Conservation (phyloP, 2,797 vertebrate genomes). For the Brachyrhaphis roseni region DNA sequence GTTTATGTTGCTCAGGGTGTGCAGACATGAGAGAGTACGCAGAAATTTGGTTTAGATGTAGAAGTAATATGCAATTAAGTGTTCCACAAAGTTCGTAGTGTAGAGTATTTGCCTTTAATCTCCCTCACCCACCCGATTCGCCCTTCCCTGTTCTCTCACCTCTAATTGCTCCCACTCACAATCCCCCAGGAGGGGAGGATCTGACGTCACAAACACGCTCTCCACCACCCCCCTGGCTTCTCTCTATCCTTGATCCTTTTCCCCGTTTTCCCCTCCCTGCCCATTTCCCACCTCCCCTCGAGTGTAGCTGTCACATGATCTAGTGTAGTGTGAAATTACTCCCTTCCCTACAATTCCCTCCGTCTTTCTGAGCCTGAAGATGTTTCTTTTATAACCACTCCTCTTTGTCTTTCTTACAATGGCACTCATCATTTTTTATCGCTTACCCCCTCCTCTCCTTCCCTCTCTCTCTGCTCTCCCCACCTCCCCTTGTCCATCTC, state of each 20-base stretch:
- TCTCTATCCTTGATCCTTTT: constrained; percentile 52
- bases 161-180: constrained; percentile 79
- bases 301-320: constrained; percentile 80
- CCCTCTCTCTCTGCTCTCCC: constrained; percentile 19
- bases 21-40: constrained; percentile 49
- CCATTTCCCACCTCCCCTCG: constrained; percentile 65
- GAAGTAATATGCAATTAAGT: constrained; percentile 61
- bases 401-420: constrained; percentile 67
- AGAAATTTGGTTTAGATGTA: constrained; percentile 46
- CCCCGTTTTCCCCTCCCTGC: constrained; percentile 36
- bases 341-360: constrained; percentile 65
- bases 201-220: constrained; percentile 69
- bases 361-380: constrained; percentile 66
- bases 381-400: constrained; percentile 51
- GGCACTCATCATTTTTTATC: constrained; percentile 52
- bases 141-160: constrained; percentile 77
- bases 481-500: constrained; percentile 39
- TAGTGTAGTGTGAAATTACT: constrained; percentile 82
- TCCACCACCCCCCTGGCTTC: constrained; percentile 35
- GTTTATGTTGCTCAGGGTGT: constrained; percentile 39
- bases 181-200: constrained; percentile 72
- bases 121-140: constrained; percentile 49
- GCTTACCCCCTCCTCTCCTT: constrained; percentile 41
- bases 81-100: constrained; percentile 48
- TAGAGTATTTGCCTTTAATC: constrained; percentile 61